Evolutionary conservation across 2,888 invertebrate genomes (phyloP).

Genomic region (Geotrupes spiniger): DNA sequence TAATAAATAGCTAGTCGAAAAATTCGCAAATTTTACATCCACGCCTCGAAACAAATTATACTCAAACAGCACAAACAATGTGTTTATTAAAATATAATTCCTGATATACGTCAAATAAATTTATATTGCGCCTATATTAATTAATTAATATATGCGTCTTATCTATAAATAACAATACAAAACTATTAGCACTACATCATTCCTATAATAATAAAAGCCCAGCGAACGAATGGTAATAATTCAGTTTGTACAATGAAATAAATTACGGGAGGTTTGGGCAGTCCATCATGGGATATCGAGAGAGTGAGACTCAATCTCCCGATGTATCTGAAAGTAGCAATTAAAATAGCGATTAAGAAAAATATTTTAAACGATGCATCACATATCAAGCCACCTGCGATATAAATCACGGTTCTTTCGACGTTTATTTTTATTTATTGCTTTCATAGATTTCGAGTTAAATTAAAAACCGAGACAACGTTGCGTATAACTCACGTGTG

Average conservation of each 20-base stretch:
- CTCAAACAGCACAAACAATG: too few species aligned
- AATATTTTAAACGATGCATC: constrained; percentile 44
- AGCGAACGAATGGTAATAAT: constrained; percentile 9
- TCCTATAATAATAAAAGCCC: constrained; percentile 10
- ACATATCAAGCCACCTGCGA: constrained; percentile 48
- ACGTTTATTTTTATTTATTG: constrained; percentile 21
- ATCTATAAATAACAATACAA: constrained; percentile 16
- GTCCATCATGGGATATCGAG: constrained; percentile 19
- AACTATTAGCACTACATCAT: constrained; percentile 16
- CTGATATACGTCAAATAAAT: too few species aligned
- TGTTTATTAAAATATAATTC: too few species aligned
- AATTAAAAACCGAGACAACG: too few species aligned
- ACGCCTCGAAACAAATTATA: too few species aligned
- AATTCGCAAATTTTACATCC: too few species aligned
- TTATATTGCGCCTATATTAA: neutral
- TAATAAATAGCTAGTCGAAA: too few species aligned
- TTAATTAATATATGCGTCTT: constrained; percentile 6
- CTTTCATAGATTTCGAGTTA: constrained; percentile 19
- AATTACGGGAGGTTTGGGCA: constrained; percentile 19
- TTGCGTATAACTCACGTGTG: too few species aligned
- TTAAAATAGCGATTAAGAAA: constrained; percentile 47
- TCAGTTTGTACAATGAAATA: constrained; percentile 19
- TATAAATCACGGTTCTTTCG: constrained; percentile 41
- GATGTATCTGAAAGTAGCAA: constrained; percentile 42
- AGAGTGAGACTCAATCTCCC: constrained; percentile 15